Conservation (phyloP, 2,113 vertebrate species). For the Melanotaenia duboulayi region DNA sequence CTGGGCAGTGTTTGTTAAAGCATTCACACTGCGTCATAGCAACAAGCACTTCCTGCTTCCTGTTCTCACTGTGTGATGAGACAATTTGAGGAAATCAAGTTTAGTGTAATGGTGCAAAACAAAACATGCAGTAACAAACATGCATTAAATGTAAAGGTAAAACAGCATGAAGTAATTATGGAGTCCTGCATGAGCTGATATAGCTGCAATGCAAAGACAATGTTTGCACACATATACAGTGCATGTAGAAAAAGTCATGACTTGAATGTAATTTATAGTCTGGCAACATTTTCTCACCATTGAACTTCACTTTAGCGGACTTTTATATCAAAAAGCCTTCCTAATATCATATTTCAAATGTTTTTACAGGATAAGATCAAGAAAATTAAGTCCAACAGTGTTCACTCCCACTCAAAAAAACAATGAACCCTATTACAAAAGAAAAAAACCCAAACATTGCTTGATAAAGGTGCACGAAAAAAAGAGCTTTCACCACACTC, state of each 20-base stretch:
- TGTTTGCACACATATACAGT: not conserved
- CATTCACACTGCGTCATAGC: slow-evolving; percentile 53
- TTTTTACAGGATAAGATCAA: slow-evolving; percentile 14
- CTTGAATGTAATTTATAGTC: too few relatives aligned
- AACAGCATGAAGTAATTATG: not conserved
- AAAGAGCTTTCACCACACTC: slow-evolving; percentile 42
- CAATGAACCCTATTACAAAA: slow-evolving; percentile 18
- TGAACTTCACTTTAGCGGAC: not conserved
- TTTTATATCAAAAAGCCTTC: not conserved
- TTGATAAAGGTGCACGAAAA: slow-evolving; percentile 34
- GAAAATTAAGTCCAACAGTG: not conserved
- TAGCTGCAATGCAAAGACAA: not conserved
- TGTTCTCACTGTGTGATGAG: slow-evolving; percentile 46
- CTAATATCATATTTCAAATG: slow-evolving; percentile 3
- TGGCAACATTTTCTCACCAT: too few relatives aligned
- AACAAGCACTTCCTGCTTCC: slow-evolving; percentile 78
- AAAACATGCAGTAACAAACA: slow-evolving; percentile 24
- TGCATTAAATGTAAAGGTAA: not conserved
- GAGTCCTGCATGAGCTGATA: not conserved
- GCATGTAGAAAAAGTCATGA: not conserved
- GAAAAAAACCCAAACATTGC: slow-evolving; percentile 34
- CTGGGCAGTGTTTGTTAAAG: slow-evolving; percentile 62
- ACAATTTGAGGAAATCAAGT: slow-evolving; percentile 80
- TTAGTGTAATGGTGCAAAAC: slow-evolving; percentile 46
- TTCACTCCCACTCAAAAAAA: not conserved